Conservation (phyloP, 2,797 vertebrate genomes). For the Myripristis jacobus region DNA sequence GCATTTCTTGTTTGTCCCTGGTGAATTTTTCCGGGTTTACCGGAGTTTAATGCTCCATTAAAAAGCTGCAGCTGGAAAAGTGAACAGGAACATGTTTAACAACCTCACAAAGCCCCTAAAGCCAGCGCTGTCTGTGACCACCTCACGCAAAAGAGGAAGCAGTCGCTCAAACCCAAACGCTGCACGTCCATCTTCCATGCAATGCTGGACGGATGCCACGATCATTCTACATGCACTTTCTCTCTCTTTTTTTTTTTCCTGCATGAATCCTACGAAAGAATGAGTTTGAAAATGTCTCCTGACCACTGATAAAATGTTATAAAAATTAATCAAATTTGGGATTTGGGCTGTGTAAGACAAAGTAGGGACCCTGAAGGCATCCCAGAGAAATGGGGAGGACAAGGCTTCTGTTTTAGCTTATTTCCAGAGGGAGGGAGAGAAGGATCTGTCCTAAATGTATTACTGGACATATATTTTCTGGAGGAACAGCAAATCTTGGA, state of each 20-base stretch:
- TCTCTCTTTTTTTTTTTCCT: constrained; percentile 27
- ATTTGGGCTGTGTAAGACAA: constrained; percentile 47
- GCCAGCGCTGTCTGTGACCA: constrained; percentile 70
- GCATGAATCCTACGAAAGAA: constrained; percentile 5
- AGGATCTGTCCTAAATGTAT: constrained; percentile 42
- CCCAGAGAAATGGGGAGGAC: constrained; percentile 58
- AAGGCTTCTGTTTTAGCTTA: constrained; percentile 60
- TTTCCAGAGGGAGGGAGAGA: constrained; percentile 33
- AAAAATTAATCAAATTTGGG: constrained; percentile 49
- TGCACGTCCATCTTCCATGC: constrained; percentile 59
- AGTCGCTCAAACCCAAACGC: constrained; percentile 64
- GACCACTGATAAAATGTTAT: constrained; percentile 42
- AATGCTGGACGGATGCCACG: constrained; percentile 20
- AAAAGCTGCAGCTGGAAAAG: constrained; percentile 82
- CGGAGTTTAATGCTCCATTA: constrained; percentile 79
- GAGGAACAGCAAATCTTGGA: constrained; percentile 65
- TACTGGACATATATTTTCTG: constrained; percentile 58
- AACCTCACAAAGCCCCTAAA: constrained; percentile 79
- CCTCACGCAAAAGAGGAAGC: constrained; percentile 72
- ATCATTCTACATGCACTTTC: constrained; percentile 54
- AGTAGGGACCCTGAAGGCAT: constrained; percentile 66
- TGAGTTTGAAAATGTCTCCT: constrained; percentile 55
- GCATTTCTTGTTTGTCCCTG: constrained; percentile 74
- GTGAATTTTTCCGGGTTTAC: constrained; percentile 67
- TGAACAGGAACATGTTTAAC: constrained; percentile 81